Evolutionary conservation across 2,797 vertebrate species (phyloP).

Genomic region (Hippopotamyrus pictus): DNA sequence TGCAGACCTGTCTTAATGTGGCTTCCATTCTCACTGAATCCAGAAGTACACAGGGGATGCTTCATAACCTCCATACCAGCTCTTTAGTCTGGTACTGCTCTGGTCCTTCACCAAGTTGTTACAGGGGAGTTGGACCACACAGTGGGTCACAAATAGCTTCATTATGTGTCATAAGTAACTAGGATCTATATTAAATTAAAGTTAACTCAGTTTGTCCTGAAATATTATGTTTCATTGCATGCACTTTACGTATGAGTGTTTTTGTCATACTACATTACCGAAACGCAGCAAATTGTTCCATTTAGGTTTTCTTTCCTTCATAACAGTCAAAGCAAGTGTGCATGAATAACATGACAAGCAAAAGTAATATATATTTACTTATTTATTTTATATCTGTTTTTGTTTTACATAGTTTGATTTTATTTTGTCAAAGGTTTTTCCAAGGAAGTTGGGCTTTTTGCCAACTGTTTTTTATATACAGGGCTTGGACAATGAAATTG

Average conservation of each 20-base stretch:
- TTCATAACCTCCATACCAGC: slow-evolving; percentile 21
- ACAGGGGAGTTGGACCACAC: slow-evolving; percentile 11
- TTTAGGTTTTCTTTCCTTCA: not conserved
- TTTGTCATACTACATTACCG: slow-evolving; percentile 18
- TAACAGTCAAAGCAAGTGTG: not conserved
- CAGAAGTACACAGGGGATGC: slow-evolving; percentile 13
- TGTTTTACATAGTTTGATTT: not conserved
- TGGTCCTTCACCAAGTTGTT: not conserved
- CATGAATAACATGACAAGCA: not conserved
- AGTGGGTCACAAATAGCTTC: not conserved
- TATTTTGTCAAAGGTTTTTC: not conserved
- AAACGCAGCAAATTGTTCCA: slow-evolving; percentile 7
- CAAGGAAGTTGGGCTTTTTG: not conserved
- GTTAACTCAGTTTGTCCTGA: slow-evolving; percentile 24
- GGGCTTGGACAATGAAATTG: not conserved
- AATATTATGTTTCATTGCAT: slow-evolving; percentile 33
- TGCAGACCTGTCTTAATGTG: not conserved
- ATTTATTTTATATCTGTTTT: not conserved
- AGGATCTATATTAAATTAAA: slow-evolving; percentile 26
- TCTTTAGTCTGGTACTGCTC: not conserved
- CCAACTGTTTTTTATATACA: not conserved
- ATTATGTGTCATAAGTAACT: slow-evolving; percentile 25
- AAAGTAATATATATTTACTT: not conserved
- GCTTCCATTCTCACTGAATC: slow-evolving; percentile 23
- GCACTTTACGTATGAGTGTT: slow-evolving; percentile 22